Evolutionary conservation across 1,140 invertebrate genomes (phyloP), one percentile per base, ranked within the genome.

Genomic region (Heliconius congener): DNA sequence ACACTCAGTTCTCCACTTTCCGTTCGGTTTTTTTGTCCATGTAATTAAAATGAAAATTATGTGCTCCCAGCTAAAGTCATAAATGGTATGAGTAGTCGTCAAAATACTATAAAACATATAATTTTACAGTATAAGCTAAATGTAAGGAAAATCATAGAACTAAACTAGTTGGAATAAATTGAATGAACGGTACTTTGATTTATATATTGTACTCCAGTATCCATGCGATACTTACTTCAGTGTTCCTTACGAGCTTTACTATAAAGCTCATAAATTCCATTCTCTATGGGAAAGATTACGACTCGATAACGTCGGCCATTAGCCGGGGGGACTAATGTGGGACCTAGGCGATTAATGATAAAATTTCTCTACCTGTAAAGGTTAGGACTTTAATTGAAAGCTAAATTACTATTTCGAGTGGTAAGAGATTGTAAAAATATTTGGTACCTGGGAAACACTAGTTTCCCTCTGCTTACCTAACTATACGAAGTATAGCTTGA

Each of bases 291-390:
- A 30, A 66, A 76, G 74, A 76, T 76, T 76, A 66, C 19, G 42
- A 76, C 74, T 39, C 60, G 74, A 76, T 76, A 76, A 50, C 74
- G n/a, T 19, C 27, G 60, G 18, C 60, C 74, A 76, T 76, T 76
- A 76, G 60, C 57, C 27, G 19, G 23, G n/a, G n/a, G n/a, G n/a
- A n/a, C n/a, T n/a, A n/a, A n/a, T 76, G 6, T 42, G 13, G 66
- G 57, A 50, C 74, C 74, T 76, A 76, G 39, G 18, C 52, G 30
- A 60, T 60, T 76, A 76, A 76, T 76, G 74, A 76, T 50, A 50
- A 76, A 76, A 76, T 76, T 71, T 60, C 74, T 23, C 30, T 23
- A 34, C 74, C 42, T 70, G 74, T 55, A 71, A 71, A 70, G 74
- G 74, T 76, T 76, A 71, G 27, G 16, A 42, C 39, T 76, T 46